Base-by-base conservation (phyloP, 2,113 vertebrate genomes). In the Empidonax alnorum region DNA sequence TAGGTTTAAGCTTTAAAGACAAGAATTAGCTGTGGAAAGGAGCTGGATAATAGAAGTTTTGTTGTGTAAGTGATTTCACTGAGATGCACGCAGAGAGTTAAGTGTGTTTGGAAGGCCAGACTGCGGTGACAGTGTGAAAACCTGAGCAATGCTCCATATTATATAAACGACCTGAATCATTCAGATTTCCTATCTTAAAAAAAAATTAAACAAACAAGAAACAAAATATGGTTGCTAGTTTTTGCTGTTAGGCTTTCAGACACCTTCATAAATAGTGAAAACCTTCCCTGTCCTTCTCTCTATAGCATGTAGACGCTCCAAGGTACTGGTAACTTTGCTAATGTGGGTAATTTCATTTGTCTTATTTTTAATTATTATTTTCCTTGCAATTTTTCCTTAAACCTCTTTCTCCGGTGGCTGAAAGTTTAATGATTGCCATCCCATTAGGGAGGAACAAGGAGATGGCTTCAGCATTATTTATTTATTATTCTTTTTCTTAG, bases 401-500 rank as follows among this genome's bases (percentile, higher is more conserved):
- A 71, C 67, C 10, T 82, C 27, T 88, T 91, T 85, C 41, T 41
- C 49, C 49, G 16, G 85, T 76, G 82, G 67, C 82, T 95, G 87
- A 94, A 93, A 90, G 53, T 83, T 79, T 65, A 89, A 91, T 3
- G 22, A 85, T 90, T 89, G 83, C 52, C 49, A 12, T 91, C 44
- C 78, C 46, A 62, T 91, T 87, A 95, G 46, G 62, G 78, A 93
- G n/a, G 62, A 94, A 91, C 44, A 79, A 90, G 53, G 94, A 72
- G 66, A 75, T 5, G 3, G 14, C 49, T 85, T 87, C 49, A 56
- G 49, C 85, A 76, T 93, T 94, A 93, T 73, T 93, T 93, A 79
- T 94, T 96, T 96, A 95, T 97, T 95, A 87, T 85, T 93, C 44
- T 87, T 95, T 93, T 93, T 85, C 87, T 96, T 96, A 85, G 75